These are phyloP conservation scores for Pheosia gnoma DNA, from an alignment of 2,888 invertebrate species.

Conservation along the genomic window DNA sequence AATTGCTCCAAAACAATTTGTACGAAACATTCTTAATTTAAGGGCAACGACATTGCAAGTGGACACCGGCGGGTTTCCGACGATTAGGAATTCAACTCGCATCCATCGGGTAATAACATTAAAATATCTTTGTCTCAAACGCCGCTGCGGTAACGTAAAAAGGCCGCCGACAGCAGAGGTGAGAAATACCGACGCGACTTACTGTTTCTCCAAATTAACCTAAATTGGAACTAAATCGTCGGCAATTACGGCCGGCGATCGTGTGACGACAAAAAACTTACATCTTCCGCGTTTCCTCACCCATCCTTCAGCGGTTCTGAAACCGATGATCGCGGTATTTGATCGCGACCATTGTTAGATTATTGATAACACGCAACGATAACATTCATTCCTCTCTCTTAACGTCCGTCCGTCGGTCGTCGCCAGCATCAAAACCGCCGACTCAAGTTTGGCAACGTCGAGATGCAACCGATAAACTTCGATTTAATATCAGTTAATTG, in stretches of 20 bases:
- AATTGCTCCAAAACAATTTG: constrained; percentile 79
- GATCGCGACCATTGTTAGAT: constrained; percentile 79
- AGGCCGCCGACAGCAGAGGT: constrained; percentile 74
- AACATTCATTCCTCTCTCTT: constrained; percentile 64
- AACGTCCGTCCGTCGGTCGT: constrained; percentile 59
- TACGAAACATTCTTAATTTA: constrained; percentile 76
- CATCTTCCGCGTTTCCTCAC: constrained; percentile 45
- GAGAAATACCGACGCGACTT: constrained; percentile 74
- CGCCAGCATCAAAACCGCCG: constrained; percentile 65
- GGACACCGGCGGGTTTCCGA: constrained; percentile 59
- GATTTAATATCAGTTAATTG: constrained; percentile 83
- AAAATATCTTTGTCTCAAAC: constrained; percentile 82
- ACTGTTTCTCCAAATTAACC: constrained; percentile 63
- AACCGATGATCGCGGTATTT: constrained; percentile 73
- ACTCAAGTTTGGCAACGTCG: constrained; percentile 79
- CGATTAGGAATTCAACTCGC: constrained; percentile 81
- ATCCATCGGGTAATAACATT: constrained; percentile 81
- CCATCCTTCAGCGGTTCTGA: constrained; percentile 54
- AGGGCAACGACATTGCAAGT: constrained; percentile 78
- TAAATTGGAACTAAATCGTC: constrained; percentile 58
- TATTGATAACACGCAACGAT: constrained; percentile 77
- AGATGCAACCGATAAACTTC: constrained; percentile 81
- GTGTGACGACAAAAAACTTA: constrained; percentile 36
- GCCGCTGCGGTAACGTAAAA: constrained; percentile 74
- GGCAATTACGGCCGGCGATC: constrained; percentile 51